Evolutionary conservation across 2,113 vertebrate species (phyloP).

Genomic region (Tonatia bakeri): DNA sequence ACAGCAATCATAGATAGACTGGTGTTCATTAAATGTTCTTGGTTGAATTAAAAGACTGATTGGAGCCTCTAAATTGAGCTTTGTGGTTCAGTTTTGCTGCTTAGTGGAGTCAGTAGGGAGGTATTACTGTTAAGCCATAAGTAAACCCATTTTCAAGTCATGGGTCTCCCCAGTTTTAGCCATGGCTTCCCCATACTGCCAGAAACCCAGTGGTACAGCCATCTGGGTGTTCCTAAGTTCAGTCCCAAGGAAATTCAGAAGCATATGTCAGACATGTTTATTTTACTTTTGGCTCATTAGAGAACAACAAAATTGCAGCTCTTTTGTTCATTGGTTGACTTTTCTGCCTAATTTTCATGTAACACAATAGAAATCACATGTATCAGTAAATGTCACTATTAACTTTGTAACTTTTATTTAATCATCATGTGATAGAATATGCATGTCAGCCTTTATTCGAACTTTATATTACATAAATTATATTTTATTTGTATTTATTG

Average conservation of each 20-base stretch:
- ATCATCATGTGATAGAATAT: background rate
- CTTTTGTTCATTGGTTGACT: background rate
- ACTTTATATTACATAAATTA: constrained; percentile 9
- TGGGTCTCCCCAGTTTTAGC: background rate
- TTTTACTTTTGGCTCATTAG: constrained; percentile 21
- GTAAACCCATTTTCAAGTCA: background rate
- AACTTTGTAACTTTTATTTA: constrained; percentile 22
- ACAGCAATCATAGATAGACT: background rate
- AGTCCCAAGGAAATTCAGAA: background rate
- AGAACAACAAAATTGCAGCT: background rate
- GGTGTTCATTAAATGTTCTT: background rate
- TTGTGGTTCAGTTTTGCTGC: background rate
- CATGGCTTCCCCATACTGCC: background rate
- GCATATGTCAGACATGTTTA: background rate
- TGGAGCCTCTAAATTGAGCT: background rate
- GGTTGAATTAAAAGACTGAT: background rate
- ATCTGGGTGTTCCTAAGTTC: background rate
- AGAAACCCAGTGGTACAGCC: background rate
- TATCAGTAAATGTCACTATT: constrained; percentile 26
- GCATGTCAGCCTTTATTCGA: constrained; percentile 22
- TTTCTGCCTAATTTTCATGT: constrained; percentile 9
- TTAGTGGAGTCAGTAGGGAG: background rate
- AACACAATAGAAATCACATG: background rate
- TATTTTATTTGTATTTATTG: constrained; percentile 17
- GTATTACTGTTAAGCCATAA: background rate